These are phyloP conservation scores for Pangasius sanitwongsei DNA, from an alignment of 2,797 vertebrate species.

Conservation along the genomic window DNA sequence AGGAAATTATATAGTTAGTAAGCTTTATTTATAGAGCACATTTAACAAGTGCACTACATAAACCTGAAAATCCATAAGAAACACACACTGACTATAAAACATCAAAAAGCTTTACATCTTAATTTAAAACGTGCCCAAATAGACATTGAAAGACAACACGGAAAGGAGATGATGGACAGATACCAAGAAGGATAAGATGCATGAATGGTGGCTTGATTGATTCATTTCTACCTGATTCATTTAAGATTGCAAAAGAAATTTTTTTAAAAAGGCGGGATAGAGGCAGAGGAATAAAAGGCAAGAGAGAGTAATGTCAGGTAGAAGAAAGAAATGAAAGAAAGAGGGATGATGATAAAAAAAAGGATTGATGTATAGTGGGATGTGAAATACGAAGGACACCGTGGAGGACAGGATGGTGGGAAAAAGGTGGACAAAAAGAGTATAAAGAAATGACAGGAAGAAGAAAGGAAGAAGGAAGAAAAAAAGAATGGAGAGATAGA, in stretches of 20 bases:
- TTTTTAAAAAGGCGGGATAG: not conserved
- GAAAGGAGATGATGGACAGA: slow-evolving; percentile 20
- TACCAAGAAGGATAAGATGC: not conserved
- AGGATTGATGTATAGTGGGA: not conserved
- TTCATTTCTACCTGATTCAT: not conserved
- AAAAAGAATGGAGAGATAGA: not conserved
- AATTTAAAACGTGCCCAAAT: not conserved
- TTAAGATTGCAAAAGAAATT: not conserved
- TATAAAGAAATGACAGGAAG: not conserved
- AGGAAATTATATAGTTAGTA: not conserved
- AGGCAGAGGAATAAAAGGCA: not conserved
- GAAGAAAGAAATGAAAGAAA: slow-evolving; percentile 4
- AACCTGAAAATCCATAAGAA: not conserved
- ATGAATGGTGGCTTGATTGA: not conserved
- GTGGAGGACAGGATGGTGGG: not conserved
- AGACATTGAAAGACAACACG: not conserved
- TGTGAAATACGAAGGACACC: not conserved
- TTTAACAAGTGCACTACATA: not conserved
- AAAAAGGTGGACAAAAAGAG: not conserved
- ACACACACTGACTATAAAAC: not conserved
- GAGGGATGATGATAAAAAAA: not conserved
- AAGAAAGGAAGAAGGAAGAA: not conserved
- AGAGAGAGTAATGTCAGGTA: slow-evolving; percentile 1
- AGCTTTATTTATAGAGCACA: not conserved
- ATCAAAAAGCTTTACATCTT: not conserved